phyloP scores from a whole-genome alignment of 1,140 invertebrate species.

The Coelopa frigida region DNA sequence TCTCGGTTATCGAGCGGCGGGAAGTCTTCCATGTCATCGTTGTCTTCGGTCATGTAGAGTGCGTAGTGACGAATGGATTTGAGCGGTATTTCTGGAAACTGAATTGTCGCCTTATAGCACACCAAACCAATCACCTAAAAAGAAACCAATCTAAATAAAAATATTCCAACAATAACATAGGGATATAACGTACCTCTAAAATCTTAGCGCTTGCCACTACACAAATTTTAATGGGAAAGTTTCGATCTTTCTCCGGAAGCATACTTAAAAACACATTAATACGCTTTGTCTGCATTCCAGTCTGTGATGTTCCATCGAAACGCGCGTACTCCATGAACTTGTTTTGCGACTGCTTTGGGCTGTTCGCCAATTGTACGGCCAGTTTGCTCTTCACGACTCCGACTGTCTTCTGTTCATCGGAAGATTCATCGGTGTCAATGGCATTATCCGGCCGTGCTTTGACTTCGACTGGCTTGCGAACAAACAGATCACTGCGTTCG shows the following conservation, averaged over 20 bases:
- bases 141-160: not conserved
- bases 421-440: not conserved
- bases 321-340: conserved; percentile 84
- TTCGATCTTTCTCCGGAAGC: conserved; percentile 66
- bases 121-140: conserved; percentile 77
- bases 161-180: not conserved
- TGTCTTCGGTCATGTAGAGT: conserved; percentile 90
- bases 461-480: conserved; percentile 20
- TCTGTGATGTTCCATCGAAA: conserved; percentile 82
- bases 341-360: conserved; percentile 66
- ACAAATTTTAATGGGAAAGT: conserved; percentile 75
- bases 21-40: conserved; percentile 93
- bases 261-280: conserved; percentile 84
- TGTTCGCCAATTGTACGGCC: conserved; percentile 65
- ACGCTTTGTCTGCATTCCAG: conserved; percentile 67
- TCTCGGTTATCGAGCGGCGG: conserved; percentile 82
- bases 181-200: conserved; percentile 50
- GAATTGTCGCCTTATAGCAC: conserved; percentile 71
- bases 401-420: not conserved
- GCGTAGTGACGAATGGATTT: conserved; percentile 64
- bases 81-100: conserved; percentile 52
- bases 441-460: no score
- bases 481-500: conserved; percentile 64
- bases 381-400: conserved; percentile 51
- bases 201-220: conserved; percentile 80